Evolutionary conservation across 2,797 vertebrate species (phyloP), one percentile per base, ranked within the genome.

Genomic region (Sus cebifrons): DNA sequence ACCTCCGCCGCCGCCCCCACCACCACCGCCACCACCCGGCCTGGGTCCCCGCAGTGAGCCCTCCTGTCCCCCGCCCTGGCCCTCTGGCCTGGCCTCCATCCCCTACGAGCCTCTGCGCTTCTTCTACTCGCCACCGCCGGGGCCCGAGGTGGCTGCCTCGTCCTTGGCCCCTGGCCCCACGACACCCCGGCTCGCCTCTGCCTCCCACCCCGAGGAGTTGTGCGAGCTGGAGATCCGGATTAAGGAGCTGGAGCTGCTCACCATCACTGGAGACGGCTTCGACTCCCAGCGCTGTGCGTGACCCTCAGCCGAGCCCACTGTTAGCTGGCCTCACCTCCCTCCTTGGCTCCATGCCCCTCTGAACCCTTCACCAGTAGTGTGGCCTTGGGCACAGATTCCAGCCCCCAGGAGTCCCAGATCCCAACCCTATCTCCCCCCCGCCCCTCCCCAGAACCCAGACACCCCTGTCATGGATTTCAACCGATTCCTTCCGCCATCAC

Each of bases 181-280:
- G 78, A 90, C 97, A 83, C 91, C 82, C 95, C 97, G 54, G 95
- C 96, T 92, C 3, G 13, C 92, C 68, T 78, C 97, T 7, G 91
- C 85, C 94, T 87, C 94, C 62, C 98, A 92, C 70, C 97, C 98
- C 2, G 96, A 96, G 67, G 98, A 98, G 78, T 27, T 99, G 71
- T 98, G 98, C 93, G 98, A 99, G 96, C 96, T 99, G 91, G 98
- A 98, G 91, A 99, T 98, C 93, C 97, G 97, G 70, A 98, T 99
- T 10, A 99, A 99, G 98, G 98, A 98, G 96, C 97, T 98, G 96
- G 98, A 99, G 97, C 97, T 99, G 88, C 86, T 98, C 77, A 97
- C 96, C 20, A 98, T 99, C 87, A 78, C 98, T 64, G 99, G 98
- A 27, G 98, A 99, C 3, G 96, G 97, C 88, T 98, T 98, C 95